Percentiles rank a stretch among this genome's conserved stretches.
phyloP scores from a whole-genome alignment of 1,140 invertebrate species.

The Eciton burchellii region DNA sequence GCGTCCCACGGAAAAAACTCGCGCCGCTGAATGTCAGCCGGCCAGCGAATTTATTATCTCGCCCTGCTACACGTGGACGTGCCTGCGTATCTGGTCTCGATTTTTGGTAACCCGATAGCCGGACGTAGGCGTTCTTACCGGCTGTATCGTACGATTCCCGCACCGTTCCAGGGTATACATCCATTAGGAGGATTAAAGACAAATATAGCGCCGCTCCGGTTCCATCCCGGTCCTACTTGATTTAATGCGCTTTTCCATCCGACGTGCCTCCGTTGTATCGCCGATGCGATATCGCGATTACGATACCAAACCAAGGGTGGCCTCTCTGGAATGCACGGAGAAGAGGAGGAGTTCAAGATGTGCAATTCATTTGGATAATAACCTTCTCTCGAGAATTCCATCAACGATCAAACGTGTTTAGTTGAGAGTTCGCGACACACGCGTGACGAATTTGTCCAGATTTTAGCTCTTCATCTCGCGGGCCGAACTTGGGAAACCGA shows the following conservation, averaged over 20 bases:
- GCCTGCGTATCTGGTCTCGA: conserved; percentile 3
- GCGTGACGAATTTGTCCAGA: too few relatives aligned
- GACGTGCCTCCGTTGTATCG: background rate
- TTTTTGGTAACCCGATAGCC: conserved; percentile 17
- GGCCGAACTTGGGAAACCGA: too few relatives aligned
- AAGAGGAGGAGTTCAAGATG: background rate
- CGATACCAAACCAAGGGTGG: background rate
- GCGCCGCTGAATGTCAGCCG: conserved; percentile 1
- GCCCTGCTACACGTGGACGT: background rate
- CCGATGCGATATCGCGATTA: background rate
- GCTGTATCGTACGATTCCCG: conserved; percentile 19
- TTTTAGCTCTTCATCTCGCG: too few relatives aligned
- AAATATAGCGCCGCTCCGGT: conserved; percentile 50
- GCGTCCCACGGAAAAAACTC: conserved; percentile 58
- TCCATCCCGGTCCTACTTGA: background rate
- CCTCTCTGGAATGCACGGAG: background rate
- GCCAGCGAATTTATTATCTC: conserved; percentile 25
- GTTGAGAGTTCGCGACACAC: too few relatives aligned
- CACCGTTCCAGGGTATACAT: conserved; percentile 6
- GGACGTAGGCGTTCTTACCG: conserved; percentile 25
- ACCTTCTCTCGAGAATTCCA: too few relatives aligned
- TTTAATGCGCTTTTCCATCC: conserved; percentile 33
- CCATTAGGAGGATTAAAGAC: conserved; percentile 56
- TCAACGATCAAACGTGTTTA: too few relatives aligned
- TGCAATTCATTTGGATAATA: too few relatives aligned